Base-by-base conservation (phyloP, 2,113 vertebrate genomes). In the Chelonoidis abingdonii region DNA sequence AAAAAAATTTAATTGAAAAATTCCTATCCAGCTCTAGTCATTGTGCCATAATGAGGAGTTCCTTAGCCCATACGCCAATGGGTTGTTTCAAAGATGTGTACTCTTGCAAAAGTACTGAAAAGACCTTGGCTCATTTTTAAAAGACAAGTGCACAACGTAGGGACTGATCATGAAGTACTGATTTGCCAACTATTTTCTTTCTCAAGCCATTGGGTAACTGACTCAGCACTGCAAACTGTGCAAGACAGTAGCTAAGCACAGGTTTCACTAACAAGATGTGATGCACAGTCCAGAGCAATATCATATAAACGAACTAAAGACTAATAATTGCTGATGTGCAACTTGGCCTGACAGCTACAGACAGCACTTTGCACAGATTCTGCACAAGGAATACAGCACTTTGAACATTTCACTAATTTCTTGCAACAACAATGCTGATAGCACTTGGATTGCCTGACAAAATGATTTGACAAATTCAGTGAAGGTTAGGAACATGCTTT, bases 401-500 rank as follows among this genome's bases (percentile, higher is more conserved):
- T 76, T 69, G 65, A 69, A n/a, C 44, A 76, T 76, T 75, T 44
- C 72, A 27, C 90, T 82, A 9, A 6, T 90, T 94, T 92, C n/a
- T 79, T 84, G 72, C 86, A 93, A 21, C 31, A 49, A 49, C 49
- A 76, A 0, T 5, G 24, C 31, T 57, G 35, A 88, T 57, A 56
- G 22, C 17, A 79, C 16, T 44, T 25, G 31, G 31, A 50, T 25
- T 82, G 16, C 41, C 2, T 92, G 57, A 88, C 78, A 89, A 76
- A 93, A 86, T 17, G 88, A n/a, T 76, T 29, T 88, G 94, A 91
- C 56, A 92, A 88, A 87, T 65, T 72, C 80, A 92, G 65, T 54
- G 52, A 44, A 10, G 47, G 88, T 80, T 84, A 91, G 72, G 21
- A 82, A 83, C 0, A 10, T 6, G 2, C 12, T 91, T 91, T 93